Percentiles rank a stretch among this genome's conserved stretches.
Conservation (phyloP, 2,888 invertebrate species). For the Synanthedon vespiformis region DNA sequence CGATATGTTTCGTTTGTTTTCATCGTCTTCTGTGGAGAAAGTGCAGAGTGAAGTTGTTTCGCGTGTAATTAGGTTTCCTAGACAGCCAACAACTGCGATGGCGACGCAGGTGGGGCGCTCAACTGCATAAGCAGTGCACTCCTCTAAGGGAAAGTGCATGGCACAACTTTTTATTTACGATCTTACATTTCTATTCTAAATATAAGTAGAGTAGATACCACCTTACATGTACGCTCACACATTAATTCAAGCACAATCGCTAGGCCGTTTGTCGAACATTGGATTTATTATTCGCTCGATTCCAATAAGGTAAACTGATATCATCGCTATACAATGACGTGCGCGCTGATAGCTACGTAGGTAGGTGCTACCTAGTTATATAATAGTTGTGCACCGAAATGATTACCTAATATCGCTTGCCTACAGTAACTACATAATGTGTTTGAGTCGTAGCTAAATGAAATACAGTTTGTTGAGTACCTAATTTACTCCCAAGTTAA, state of each 20-base stretch:
- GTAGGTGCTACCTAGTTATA: slow-evolving; percentile 22
- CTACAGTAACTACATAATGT: background rate
- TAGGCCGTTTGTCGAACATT: too few species aligned
- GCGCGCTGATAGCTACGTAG: slow-evolving; percentile 12
- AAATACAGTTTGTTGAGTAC: background rate
- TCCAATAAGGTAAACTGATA: slow-evolving; percentile 6
- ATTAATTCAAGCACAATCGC: too few species aligned
- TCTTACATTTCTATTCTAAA: slow-evolving; percentile 1
- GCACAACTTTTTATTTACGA: slow-evolving; percentile 1
- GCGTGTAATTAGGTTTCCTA: slow-evolving; percentile 10
- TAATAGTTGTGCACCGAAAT: slow-evolving; percentile 21
- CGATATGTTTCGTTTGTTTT: slow-evolving; percentile 4
- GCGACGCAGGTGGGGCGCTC: slow-evolving; percentile 1
- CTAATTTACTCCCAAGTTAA: too few species aligned
- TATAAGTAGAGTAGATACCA: too few species aligned
- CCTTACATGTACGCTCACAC: too few species aligned
- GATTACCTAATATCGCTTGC: slow-evolving; percentile 17
- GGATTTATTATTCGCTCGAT: background rate
- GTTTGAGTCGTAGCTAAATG: slow-evolving; percentile 2
- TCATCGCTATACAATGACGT: slow-evolving; percentile 4
- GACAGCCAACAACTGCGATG: slow-evolving; percentile 7
- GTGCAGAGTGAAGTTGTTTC: slow-evolving; percentile 7
- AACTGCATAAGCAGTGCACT: slow-evolving; percentile 10
- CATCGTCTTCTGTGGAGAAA: slow-evolving; percentile 8
- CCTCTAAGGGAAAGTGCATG: slow-evolving; percentile 13